Evolutionary conservation across 2,113 vertebrate species (phyloP).

Genomic region (Istiophorus platypterus): DNA sequence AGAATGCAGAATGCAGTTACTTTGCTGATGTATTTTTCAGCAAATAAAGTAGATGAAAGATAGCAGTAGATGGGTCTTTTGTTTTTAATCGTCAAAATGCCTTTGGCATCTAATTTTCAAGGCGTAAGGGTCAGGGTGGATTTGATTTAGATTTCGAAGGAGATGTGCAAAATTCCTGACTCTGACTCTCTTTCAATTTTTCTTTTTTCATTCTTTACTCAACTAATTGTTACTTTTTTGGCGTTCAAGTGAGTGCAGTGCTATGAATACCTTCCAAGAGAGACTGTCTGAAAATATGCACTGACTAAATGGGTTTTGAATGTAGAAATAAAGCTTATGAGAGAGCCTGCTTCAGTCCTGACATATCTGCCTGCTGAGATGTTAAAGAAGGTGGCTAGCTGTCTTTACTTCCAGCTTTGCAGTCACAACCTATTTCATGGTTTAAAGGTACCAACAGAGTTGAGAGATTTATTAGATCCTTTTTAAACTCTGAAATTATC

Average conservation of each 20-base stretch:
- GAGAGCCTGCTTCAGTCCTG: too few species aligned
- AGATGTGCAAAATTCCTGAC: background rate
- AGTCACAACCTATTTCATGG: background rate
- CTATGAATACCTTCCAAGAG: background rate
- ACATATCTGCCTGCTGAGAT: background rate
- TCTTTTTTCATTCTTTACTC: background rate
- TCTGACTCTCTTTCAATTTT: background rate
- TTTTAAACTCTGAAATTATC: background rate
- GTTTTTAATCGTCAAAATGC: background rate
- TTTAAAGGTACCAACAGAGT: background rate
- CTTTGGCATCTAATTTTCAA: conserved; percentile 1
- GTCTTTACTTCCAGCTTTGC: background rate
- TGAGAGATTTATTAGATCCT: background rate
- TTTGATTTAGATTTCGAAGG: background rate
- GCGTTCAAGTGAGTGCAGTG: background rate
- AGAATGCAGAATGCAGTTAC: conserved; percentile 3
- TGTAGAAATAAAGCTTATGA: background rate
- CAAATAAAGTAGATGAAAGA: conserved; percentile 2
- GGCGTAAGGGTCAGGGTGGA: background rate
- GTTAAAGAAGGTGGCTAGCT: background rate
- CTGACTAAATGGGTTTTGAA: background rate
- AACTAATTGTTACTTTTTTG: too few species aligned
- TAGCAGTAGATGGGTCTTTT: background rate
- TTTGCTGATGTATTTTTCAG: background rate
- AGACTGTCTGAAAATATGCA: background rate